phyloP scores from a whole-genome alignment of 2,888 invertebrate species.

The Platycheirus albimanus region DNA sequence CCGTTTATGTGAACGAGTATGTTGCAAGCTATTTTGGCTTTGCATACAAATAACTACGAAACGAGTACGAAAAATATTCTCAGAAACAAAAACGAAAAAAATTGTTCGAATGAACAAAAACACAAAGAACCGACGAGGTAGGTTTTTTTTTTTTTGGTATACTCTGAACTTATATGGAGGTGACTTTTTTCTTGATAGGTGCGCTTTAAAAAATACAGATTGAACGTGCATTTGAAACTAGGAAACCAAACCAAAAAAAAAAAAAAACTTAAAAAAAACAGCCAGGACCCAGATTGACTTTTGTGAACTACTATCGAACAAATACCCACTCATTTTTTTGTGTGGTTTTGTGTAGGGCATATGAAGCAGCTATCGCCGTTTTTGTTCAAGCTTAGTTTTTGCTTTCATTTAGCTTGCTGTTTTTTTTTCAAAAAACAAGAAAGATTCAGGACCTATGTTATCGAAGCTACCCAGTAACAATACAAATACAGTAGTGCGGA shows the following conservation, averaged over 20 bases:
- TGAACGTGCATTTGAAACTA: constrained; percentile 19
- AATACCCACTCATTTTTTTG: background rate
- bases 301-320: background rate
- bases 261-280: too few species aligned
- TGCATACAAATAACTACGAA: constrained; percentile 48
- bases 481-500: background rate
- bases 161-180: constrained; percentile 26
- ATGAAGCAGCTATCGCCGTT: background rate
- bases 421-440: background rate
- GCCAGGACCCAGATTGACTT: constrained; percentile 29
- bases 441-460: background rate
- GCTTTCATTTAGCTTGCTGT: background rate
- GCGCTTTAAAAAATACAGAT: background rate
- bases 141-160: background rate
- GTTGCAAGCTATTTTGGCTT: constrained; percentile 17
- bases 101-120: constrained; percentile 39
- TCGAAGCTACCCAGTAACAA: background rate
- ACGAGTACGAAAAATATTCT: constrained; percentile 9
- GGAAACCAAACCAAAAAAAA: constrained; percentile 3
- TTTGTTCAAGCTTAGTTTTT: background rate
- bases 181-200: constrained; percentile 14
- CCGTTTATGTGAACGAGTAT: background rate
- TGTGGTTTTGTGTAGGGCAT: background rate
- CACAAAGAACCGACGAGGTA: constrained; percentile 19
- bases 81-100: background rate